phyloP scores from a whole-genome alignment of 1,140 invertebrate species.

The fruit fly (Drosophila melanogaster) region Release_6_plus_ISO1_MT NT_037436.4:2096001-2096500 shows the following conservation, averaged over 20 bases:
- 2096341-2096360: slow-evolving; percentile 97
- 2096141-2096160: slow-evolving; percentile 95
- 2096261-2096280: slow-evolving; percentile 98
- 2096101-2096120: slow-evolving; percentile 96
- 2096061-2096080: slow-evolving; percentile 93
- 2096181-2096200: slow-evolving; percentile 96
- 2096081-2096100: slow-evolving; percentile 96
- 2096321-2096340: slow-evolving; percentile 97
- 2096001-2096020: slow-evolving; percentile 95
- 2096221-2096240: slow-evolving; percentile 98
- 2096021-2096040: slow-evolving; percentile 94
- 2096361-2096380: slow-evolving; percentile 97
- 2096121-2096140: slow-evolving; percentile 95
- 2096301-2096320: slow-evolving; percentile 95
- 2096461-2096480: slow-evolving; percentile 89
- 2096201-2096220: slow-evolving; percentile 96
- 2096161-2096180: slow-evolving; percentile 96
- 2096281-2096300: slow-evolving; percentile 96
- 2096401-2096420: slow-evolving; percentile 94
- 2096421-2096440: slow-evolving; percentile 95
- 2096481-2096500: slow-evolving; percentile 95
- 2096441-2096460: slow-evolving; percentile 89
- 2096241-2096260: slow-evolving; percentile 96
- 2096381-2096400: slow-evolving; percentile 94
- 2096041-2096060: slow-evolving; percentile 86